Evolutionary conservation across 2,113 vertebrate genomes (phyloP), one percentile per base, ranked within the genome.

Genomic region (Gracilinanus agilis): DNA sequence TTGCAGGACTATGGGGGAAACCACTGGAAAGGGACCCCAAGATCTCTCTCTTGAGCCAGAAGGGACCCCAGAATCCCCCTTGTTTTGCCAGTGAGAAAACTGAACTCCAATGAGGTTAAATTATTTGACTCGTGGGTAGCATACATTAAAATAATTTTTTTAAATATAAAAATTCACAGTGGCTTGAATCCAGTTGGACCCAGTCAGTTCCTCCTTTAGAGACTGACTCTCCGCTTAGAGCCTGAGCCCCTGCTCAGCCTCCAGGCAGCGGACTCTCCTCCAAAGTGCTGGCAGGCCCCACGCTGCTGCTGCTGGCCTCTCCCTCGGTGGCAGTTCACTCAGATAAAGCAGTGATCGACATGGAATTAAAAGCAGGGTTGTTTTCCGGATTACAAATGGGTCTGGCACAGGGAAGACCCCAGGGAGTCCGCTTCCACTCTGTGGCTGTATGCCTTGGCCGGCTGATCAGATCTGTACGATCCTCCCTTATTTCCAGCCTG

Each of bases 331-430:
- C 90, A 90, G 34, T 83, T 49, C n/a, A 55, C 25, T 91, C 94
- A 88, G 58, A 89, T 27, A 55, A 67, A 44, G 7, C 89, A 89
- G 89, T 93, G 56, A 53, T 24, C 93, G 90, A 92, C 40, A 44
- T 58, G 67, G 27, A 55, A 93, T 91, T 93, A 83, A 90, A 90
- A 75, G 91, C 89, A 91, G 53, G 44, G 91, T 90, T 56, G 24
- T 92, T 96, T 97, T 91, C 92, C 93, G 92, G 54, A 92, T 94
- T 90, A 93, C n/a, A 55, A 55, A 58, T 92, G 40, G 6, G 89
- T 90, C 89, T 90, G 89, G 89, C 89, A 90, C 11, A 1, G 24
- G 24, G 44, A 49, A 90, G 9, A 53, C 89, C 88, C 54, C 54
- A 61, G 55, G 29, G 44, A 55, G 24, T 29, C 3, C 10, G 90